Evolutionary conservation across 2,888 invertebrate species (phyloP), one percentile per base, ranked within the genome.

Genomic region (Pardosa pseudoannulata): DNA sequence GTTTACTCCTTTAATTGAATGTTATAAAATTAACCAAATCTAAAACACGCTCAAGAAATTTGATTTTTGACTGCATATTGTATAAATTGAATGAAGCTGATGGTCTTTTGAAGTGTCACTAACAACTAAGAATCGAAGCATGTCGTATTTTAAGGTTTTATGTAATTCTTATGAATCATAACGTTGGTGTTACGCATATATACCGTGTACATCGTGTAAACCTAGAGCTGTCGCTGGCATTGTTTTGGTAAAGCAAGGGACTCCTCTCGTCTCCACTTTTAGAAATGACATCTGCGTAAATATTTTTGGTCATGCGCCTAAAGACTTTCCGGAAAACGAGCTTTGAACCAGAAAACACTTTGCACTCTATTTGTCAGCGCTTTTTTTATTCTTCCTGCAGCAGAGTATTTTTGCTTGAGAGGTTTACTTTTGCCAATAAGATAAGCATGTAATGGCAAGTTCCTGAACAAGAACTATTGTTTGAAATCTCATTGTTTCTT

Each of bases 281-380:
- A 56, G 56, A 56, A 56, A 56, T 56, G 23, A 19, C 56, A 56
- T 56, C 56, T 56, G 23, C 23, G 56, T 56, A 56, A 56, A 56
- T 56, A 23, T 23, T 56, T 56, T 56, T 56, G 56, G 56, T 56
- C 56, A 56, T 56, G 56, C 56, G 56, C 56, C 56, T 56, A 56
- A 56, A 56, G 56, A 56, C 56, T 56, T 56, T 29, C 29, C 9
- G n/a, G 65, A 31, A 65, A 65, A 29, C 1, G 65, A 1, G 29
- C 31, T 29, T 65, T 65, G 31, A 31, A 65, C 29, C 65, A 29
- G 29, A 65, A 65, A 65, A 65, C 31, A 16, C 13, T 65, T 65
- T 31, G 65, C 29, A 65, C 31, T 31, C 29, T 31, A 31, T 65
- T 65, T 65, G 65, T 65, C 65, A 65, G 65, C 65, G 6, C 29